Percentiles rank a stretch among this genome's conserved stretches.
phyloP scores from a whole-genome alignment of 2,888 invertebrate genomes.

The Dasypolia templi region DNA sequence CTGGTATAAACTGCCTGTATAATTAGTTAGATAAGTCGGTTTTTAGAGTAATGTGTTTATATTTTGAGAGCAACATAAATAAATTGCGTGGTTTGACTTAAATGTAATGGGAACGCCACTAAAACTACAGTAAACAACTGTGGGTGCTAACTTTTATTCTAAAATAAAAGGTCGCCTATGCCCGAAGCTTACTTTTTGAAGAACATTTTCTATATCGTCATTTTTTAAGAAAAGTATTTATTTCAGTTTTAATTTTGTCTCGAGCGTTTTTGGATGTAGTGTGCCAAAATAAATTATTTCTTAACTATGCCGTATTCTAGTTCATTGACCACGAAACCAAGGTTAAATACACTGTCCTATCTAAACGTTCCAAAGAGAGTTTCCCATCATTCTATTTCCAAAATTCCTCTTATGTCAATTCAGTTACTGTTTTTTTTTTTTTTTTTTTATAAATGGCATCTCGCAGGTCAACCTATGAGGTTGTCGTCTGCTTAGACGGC shows the following conservation, averaged over 20 bases:
- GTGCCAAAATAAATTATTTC: not conserved
- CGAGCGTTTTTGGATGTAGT: not conserved
- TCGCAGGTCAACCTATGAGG: too few relatives aligned
- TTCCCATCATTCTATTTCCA: not conserved
- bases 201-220: not conserved
- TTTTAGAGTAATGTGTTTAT: conserved; percentile 62
- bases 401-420: too few relatives aligned
- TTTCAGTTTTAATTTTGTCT: not conserved
- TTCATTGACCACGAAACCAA: not conserved
- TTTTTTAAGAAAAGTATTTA: not conserved
- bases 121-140: not conserved
- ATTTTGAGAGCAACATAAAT: conserved; percentile 35
- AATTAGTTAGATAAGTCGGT: conserved; percentile 53
- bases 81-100: conserved; percentile 3
- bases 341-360: not conserved
- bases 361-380: not conserved
- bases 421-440: too few relatives aligned
- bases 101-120: not conserved
- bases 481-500: too few relatives aligned
- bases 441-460: too few relatives aligned
- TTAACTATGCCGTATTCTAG: not conserved
- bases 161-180: not conserved
- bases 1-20: conserved; percentile 47
- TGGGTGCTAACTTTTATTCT: not conserved
- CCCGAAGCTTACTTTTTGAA: not conserved